phyloP scores from a whole-genome alignment of 2,797 vertebrate species.

The Enteromius trimaculatus region DNA sequence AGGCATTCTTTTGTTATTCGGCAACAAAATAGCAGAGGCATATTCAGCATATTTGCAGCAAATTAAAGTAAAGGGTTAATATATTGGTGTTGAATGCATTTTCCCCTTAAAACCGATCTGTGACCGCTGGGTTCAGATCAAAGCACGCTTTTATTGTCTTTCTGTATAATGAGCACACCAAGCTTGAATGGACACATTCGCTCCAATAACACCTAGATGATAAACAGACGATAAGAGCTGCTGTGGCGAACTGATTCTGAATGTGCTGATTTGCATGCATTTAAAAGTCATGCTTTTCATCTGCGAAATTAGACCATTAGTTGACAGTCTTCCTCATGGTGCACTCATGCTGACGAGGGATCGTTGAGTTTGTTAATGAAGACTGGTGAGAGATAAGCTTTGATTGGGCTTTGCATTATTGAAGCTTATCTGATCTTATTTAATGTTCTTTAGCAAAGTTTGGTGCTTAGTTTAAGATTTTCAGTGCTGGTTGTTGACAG shows the following conservation, averaged over 20 bases:
- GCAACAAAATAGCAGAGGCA: not conserved
- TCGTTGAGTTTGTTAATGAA: not conserved
- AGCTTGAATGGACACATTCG: not conserved
- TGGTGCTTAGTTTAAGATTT: not conserved
- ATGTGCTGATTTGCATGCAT: constrained; percentile 43
- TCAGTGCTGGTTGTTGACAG: constrained; percentile 44
- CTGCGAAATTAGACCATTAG: constrained; percentile 20
- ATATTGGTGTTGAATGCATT: not conserved
- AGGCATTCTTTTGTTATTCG: not conserved
- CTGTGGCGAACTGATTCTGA: constrained; percentile 30
- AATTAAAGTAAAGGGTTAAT: constrained; percentile 6
- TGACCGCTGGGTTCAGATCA: constrained; percentile 20
- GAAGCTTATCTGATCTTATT: not conserved
- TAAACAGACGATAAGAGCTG: constrained; percentile 12
- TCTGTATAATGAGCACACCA: not conserved
- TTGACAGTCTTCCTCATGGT: not conserved
- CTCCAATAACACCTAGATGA: not conserved
- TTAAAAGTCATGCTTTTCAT: constrained; percentile 49
- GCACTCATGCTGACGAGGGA: not conserved
- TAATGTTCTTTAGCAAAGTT: not conserved
- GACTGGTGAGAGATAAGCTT: not conserved
- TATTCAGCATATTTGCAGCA: not conserved
- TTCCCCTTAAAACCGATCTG: not conserved
- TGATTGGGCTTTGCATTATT: not conserved
- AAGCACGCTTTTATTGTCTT: not conserved